phyloP scores from a whole-genome alignment of 2,113 vertebrate species.

The Bungarus multicinctus region DNA sequence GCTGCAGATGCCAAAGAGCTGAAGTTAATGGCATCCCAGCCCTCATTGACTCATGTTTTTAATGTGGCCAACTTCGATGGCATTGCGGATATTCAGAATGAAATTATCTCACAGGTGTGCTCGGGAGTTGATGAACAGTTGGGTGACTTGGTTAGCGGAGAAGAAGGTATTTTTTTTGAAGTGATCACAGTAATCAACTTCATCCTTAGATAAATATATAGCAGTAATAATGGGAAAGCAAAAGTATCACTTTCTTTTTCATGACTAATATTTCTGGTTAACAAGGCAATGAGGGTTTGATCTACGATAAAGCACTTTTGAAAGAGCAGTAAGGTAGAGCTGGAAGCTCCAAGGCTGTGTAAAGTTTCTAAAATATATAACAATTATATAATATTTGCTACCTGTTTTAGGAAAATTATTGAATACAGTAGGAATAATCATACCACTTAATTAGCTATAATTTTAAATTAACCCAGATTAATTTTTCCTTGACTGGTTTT shows the following conservation, averaged over 20 bases:
- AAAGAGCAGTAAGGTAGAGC: background rate
- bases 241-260: no score
- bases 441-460: background rate
- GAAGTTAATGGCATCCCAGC: constrained; percentile 85
- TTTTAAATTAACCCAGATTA: background rate
- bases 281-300: background rate
- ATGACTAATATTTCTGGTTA: background rate
- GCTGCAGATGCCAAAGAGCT: constrained; percentile 86
- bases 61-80: constrained; percentile 80
- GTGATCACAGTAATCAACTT: background rate
- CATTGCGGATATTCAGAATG: constrained; percentile 82
- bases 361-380: background rate
- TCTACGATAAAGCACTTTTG: background rate
- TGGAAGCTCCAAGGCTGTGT: background rate
- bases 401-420: background rate
- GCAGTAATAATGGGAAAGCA: background rate
- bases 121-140: constrained; percentile 87
- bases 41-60: constrained; percentile 81
- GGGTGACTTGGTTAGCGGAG: constrained; percentile 81
- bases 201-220: background rate
- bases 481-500: background rate
- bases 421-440: background rate
- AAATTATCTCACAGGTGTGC: constrained; percentile 86
- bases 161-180: constrained; percentile 77
- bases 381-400: background rate